Conservation (phyloP, 2,797 vertebrate genomes). For the Acrossocheilus wenchowensis region DNA sequence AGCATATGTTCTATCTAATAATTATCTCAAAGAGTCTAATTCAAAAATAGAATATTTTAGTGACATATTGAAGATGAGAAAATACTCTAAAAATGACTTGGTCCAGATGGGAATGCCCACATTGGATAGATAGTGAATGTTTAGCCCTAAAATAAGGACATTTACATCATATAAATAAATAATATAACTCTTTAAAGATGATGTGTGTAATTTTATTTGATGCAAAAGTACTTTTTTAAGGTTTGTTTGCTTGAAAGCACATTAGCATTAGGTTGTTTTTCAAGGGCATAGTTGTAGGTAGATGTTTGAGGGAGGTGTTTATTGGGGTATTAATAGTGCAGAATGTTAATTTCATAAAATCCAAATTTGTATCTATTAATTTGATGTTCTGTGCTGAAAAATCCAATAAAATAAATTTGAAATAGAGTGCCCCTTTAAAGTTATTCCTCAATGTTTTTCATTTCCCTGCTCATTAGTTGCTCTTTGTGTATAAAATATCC, state of each 20-base stretch:
- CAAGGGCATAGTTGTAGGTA: not conserved
- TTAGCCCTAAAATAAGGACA: not conserved
- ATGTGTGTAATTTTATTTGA: not conserved
- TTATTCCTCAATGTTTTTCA: not conserved
- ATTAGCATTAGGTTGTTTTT: not conserved
- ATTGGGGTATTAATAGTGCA: not conserved
- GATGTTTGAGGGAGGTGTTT: not conserved
- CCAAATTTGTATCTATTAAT: not conserved
- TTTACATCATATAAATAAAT: not conserved
- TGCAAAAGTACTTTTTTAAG: not conserved
- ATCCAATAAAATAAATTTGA: not conserved
- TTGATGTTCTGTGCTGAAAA: not conserved
- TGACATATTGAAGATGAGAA: not conserved
- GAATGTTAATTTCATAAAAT: not conserved
- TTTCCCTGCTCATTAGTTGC: conserved; percentile 7
- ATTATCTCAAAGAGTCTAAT: not conserved
- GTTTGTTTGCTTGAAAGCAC: not conserved
- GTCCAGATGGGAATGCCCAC: not conserved
- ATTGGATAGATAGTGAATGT: not conserved
- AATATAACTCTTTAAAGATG: not conserved
- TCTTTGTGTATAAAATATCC: conserved; percentile 16
- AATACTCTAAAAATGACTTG: not conserved
- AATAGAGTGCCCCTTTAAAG: not conserved
- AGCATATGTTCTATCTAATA: not conserved
- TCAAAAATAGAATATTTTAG: not conserved